A percentile compares a stretch with the other conserved stretches of the same genome.
These are phyloP conservation scores for Mesorhabditis spiculigera DNA, from an alignment of 2,888 invertebrate species.

Conservation along the genomic window DNA sequence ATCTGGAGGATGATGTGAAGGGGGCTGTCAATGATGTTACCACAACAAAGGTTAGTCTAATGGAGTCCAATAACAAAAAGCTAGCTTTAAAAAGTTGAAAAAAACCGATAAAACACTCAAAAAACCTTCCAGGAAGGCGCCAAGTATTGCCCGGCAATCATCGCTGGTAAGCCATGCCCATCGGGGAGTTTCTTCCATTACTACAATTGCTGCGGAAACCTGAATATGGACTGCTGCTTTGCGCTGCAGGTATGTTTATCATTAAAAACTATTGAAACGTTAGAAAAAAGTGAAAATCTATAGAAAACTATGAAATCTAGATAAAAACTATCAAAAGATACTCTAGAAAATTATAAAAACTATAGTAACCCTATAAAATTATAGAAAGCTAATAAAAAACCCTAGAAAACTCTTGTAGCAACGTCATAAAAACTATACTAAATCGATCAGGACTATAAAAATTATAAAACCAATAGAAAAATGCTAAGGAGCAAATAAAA, in stretches of 20 bases:
- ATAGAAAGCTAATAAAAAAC: not conserved
- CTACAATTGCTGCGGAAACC: constrained; percentile 54
- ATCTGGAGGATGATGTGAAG: constrained; percentile 27
- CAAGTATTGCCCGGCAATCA: constrained; percentile 45
- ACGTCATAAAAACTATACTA: too few species aligned
- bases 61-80: not conserved
- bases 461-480: too few species aligned
- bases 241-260: constrained; percentile 37
- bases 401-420: too few species aligned
- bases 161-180: constrained; percentile 50
- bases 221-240: constrained; percentile 52
- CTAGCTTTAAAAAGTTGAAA: not conserved
- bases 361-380: too few species aligned
- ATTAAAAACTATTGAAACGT: not conserved
- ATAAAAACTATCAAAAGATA: too few species aligned
- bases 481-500: too few species aligned
- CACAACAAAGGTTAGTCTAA: constrained; percentile 30
- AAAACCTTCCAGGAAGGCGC: constrained; percentile 44
- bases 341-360: too few species aligned
- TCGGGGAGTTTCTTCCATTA: constrained; percentile 48
- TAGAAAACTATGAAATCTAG: not conserved
- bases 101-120: not conserved
- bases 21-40: constrained; percentile 42
- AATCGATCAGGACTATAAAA: too few species aligned
- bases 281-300: not conserved